Evolutionary conservation across 2,888 invertebrate genomes (phyloP).

Genomic region (Polylopha cassiicola): DNA sequence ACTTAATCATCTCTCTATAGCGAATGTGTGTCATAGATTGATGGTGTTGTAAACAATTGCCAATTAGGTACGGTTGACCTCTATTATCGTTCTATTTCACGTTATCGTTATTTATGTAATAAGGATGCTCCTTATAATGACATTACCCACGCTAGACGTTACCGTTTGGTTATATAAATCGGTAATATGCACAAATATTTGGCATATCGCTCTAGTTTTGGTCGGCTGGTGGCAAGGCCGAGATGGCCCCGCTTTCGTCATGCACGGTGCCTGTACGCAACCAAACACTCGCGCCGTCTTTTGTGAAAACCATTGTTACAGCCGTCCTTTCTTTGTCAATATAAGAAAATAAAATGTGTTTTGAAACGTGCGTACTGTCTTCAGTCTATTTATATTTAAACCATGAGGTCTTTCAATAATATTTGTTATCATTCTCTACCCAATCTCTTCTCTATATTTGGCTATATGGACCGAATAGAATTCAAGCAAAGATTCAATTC

Average conservation of each 20-base stretch:
- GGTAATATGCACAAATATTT: conserved; percentile 7
- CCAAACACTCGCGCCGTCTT: conserved; percentile 15
- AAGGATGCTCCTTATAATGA: conserved; percentile 9
- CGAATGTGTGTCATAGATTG: too few relatives aligned
- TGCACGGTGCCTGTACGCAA: conserved; percentile 34
- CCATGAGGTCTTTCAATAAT: too few relatives aligned
- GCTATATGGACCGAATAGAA: not conserved
- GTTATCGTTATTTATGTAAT: conserved; percentile 15
- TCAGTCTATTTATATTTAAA: not conserved
- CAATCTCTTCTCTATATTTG: too few relatives aligned
- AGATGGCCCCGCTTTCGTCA: conserved; percentile 48
- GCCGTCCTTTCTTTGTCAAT: conserved; percentile 15
- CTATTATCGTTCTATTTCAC: conserved; percentile 2
- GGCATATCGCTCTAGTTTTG: conserved; percentile 39
- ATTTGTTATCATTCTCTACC: too few relatives aligned
- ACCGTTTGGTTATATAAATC: conserved; percentile 32
- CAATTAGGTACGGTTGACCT: conserved; percentile 3
- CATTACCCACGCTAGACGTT: conserved; percentile 26
- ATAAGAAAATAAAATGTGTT: conserved; percentile 9
- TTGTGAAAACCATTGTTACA: conserved; percentile 19
- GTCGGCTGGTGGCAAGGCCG: conserved; percentile 43
- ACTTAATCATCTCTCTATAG: too few relatives aligned
- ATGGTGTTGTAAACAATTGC: conserved; percentile 11
- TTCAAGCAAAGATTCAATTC: conserved; percentile 3
- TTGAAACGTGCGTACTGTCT: conserved; percentile 5